Conservation (phyloP, 2,113 vertebrate genomes). For the Callorhinus ursinus region DNA sequence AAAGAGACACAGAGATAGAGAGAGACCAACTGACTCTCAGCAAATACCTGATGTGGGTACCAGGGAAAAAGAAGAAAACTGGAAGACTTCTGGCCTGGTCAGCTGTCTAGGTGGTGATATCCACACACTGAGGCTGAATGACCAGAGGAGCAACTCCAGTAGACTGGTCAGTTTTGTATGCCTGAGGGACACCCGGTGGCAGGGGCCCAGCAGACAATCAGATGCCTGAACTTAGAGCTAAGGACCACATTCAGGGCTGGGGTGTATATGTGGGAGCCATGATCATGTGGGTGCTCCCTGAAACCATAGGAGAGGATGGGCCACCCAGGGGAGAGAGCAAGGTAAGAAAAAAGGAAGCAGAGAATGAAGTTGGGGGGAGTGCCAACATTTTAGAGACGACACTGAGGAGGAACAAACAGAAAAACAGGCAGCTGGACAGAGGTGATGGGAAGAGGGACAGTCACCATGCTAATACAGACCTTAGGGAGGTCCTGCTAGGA, state of each 20-base stretch:
- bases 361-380: neutral
- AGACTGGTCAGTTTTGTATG: neutral
- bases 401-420: neutral
- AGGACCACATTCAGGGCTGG: neutral
- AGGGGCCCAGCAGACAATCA: neutral
- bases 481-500: no score
- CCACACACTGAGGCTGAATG: accelerated
- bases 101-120: neutral
- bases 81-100: neutral
- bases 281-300: neutral
- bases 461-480: neutral
- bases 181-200: accelerated
- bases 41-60: neutral
- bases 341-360: neutral
- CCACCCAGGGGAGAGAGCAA: neutral
- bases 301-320: neutral
- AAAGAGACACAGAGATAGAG: neutral
- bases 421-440: neutral
- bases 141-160: neutral
- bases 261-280: neutral
- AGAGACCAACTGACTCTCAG: no score
- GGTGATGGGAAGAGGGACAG: neutral
- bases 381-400: neutral
- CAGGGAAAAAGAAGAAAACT: neutral
- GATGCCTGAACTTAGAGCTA: neutral